phyloP scores from a whole-genome alignment of 2,888 invertebrate genomes.

The Agrotis segetum region DNA sequence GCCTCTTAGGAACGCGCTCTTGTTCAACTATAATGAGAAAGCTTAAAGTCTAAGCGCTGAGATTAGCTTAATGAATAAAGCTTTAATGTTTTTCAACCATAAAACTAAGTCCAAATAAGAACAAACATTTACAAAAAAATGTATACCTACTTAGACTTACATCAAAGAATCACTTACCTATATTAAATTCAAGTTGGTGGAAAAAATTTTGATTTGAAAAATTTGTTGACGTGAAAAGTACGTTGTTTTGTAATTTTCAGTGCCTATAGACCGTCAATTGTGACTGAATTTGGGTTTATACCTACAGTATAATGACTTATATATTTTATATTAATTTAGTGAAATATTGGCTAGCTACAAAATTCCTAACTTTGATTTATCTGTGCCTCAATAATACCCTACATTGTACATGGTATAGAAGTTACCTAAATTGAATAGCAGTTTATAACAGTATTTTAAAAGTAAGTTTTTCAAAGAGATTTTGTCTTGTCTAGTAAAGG shows the following conservation, averaged over 20 bases:
- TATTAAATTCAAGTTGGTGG: conserved; percentile 18
- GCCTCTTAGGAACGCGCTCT: conserved; percentile 17
- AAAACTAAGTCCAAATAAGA: conserved; percentile 21
- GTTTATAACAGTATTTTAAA: neutral
- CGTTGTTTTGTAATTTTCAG: conserved; percentile 1
- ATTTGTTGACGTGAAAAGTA: conserved; percentile 6
- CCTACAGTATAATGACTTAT: conserved; percentile 1
- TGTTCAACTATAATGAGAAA: conserved; percentile 35
- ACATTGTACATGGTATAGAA: neutral
- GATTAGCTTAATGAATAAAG: conserved; percentile 46
- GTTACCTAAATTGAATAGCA: neutral
- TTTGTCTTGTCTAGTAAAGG: conserved; percentile 70
- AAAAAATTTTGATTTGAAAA: conserved; percentile 15
- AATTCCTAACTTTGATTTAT: conserved; percentile 8
- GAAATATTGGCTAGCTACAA: neutral
- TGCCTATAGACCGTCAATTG: neutral
- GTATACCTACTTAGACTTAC: neutral
- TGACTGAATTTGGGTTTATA: conserved; percentile 20
- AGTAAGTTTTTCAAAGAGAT: conserved; percentile 34
- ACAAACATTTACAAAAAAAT: conserved; percentile 5
- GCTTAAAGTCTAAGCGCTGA: conserved; percentile 23
- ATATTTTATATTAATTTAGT: neutral
- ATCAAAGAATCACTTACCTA: conserved; percentile 41
- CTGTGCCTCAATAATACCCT: too few relatives aligned
- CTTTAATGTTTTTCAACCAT: conserved; percentile 15